phyloP scores from a whole-genome alignment of 1,140 invertebrate genomes.

The Manduca sexta region DNA sequence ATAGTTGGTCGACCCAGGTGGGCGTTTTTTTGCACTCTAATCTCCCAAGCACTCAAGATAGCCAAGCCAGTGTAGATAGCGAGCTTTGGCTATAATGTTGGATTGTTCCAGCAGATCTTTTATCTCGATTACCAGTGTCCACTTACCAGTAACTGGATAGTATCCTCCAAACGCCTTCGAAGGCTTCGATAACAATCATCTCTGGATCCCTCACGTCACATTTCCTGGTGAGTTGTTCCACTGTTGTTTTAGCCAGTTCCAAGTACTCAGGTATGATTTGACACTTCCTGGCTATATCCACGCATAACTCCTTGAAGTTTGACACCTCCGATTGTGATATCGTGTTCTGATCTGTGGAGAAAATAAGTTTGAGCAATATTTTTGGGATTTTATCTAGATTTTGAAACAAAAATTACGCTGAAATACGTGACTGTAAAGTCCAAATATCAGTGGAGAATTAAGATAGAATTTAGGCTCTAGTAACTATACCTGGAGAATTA shows the following conservation, averaged over 20 bases:
- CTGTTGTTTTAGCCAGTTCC: conserved; percentile 50
- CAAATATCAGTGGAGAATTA: no score
- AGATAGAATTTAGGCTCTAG: no score
- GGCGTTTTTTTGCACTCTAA: no score
- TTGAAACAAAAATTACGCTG: no score
- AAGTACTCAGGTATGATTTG: conserved; percentile 65
- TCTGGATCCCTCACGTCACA: conserved; percentile 14
- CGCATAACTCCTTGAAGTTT: conserved; percentile 50
- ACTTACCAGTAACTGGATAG: conserved; percentile 57
- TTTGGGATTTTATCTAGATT: no score
- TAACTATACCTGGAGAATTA: no score
- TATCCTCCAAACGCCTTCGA: conserved; percentile 48
- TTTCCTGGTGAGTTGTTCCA: conserved; percentile 26
- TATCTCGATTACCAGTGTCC: no score
- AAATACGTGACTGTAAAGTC: no score
- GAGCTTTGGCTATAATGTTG: background rate
- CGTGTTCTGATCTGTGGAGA: conserved; percentile 37
- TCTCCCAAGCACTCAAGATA: no score
- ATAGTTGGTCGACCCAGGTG: no score
- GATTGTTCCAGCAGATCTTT: no score
- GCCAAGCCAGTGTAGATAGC: no score
- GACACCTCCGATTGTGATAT: conserved; percentile 42
- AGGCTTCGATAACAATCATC: conserved; percentile 38
- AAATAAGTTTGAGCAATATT: background rate
- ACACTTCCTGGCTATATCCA: conserved; percentile 51